Base-by-base conservation (phyloP, 2,797 vertebrate species). In the Pseudotriccus pelzelni region DNA sequence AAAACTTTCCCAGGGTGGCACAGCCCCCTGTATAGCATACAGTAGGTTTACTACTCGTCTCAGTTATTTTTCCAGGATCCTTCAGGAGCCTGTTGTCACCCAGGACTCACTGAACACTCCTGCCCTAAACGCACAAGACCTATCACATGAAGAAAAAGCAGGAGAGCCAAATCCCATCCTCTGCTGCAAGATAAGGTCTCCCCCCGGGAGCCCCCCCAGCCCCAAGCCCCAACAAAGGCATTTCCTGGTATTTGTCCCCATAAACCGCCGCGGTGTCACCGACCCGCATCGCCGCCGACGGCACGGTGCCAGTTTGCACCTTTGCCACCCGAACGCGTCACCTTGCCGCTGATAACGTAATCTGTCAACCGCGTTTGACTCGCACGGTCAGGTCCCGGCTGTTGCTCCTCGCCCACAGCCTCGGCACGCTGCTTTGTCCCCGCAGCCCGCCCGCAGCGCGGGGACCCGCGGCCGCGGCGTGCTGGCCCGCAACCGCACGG, bases 241-340 rank as follows among this genome's bases (percentile, higher is more conserved):
- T 56, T 46, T 74, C 60, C 64, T 30, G 50, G 1, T 75, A 7
- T 64, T 62, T 66, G 70, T 46, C 36, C 62, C 53, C 46, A 12
- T 7, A 12, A 58, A 18, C 9, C 0, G 2, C 21, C 0, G 2
- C 23, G 3, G 16, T 15, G 43, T 30, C 89, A 46, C 17, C 0
- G 7, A n/a, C 5, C 32, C 17, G 55, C 34, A 1, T 32, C 4
- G 5, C 72, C 2, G 30, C 55, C 2, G 4, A 4, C 36, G 79
- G 87, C 93, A 24, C 6, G 6, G 56, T 0, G 18, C 68, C 90
- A 53, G 39, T 7, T 44, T 18, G 68, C 75, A 77, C 94, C 82
- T 92, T 43, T 4, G 59, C 55, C 12, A 27, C 85, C 34, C 1
- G 4, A 44, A 23, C 1, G 27, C 16, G 14, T 88, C 94, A 81